Evolutionary conservation across 2,888 invertebrate species (phyloP).

Genomic region (Apamea anceps): DNA sequence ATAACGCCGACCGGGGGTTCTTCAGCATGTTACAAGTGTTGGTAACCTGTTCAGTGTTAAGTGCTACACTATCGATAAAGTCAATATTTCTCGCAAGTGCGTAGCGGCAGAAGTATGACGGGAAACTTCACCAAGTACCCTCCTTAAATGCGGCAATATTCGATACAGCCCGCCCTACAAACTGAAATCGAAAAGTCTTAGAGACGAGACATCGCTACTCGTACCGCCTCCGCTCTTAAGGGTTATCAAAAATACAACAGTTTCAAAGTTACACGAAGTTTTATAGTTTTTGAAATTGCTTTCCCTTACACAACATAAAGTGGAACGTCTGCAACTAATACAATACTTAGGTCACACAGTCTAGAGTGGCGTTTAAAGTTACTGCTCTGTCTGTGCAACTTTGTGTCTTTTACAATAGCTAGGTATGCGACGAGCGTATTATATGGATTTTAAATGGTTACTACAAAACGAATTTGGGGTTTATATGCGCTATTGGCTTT

Average conservation of each 20-base stretch:
- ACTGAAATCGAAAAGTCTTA: slow-evolving; percentile 39
- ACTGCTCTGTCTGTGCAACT: slow-evolving; percentile 35
- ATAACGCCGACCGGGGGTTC: slow-evolving; percentile 22
- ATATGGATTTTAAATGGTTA: slow-evolving; percentile 38
- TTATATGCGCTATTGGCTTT: slow-evolving; percentile 20
- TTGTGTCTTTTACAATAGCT: slow-evolving; percentile 20
- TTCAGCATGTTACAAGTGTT: slow-evolving; percentile 45
- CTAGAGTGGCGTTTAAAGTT: slow-evolving; percentile 55
- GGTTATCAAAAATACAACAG: slow-evolving; percentile 58
- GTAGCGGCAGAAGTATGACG: slow-evolving; percentile 39
- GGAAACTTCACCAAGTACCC: slow-evolving; percentile 51
- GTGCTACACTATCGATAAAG: slow-evolving; percentile 59
- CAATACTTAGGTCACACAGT: slow-evolving; percentile 52
- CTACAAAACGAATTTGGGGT: slow-evolving; percentile 41
- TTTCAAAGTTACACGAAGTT: slow-evolving; percentile 57
- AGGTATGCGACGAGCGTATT: slow-evolving; percentile 18
- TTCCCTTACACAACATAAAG: slow-evolving; percentile 54
- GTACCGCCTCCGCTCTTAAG: slow-evolving; percentile 15
- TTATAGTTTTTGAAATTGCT: slow-evolving; percentile 60
- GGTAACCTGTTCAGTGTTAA: slow-evolving; percentile 51
- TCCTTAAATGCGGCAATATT: slow-evolving; percentile 47
- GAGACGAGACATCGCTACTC: slow-evolving; percentile 20
- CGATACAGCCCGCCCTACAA: slow-evolving; percentile 27
- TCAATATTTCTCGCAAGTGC: slow-evolving; percentile 64
- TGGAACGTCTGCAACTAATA: slow-evolving; percentile 56